Base-by-base conservation (phyloP, 1,140 invertebrate genomes). In the Drosophila guanche region DNA sequence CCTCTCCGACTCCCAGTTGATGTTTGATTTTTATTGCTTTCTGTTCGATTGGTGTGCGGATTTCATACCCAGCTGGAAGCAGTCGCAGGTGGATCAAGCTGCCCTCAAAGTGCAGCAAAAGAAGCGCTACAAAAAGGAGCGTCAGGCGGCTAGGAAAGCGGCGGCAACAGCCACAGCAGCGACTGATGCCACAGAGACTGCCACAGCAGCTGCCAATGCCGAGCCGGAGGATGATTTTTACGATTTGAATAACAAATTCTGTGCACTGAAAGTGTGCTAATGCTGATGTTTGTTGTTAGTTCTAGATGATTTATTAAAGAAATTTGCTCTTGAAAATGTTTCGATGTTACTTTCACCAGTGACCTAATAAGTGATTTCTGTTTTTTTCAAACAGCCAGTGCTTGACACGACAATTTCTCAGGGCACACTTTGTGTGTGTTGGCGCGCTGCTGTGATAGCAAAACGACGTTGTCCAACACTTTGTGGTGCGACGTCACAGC, bases 1-100 rank as follows among this genome's bases (percentile, higher is more conserved):
- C 47, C 94, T 55, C 74, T 92, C 90, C 75, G 92, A 89, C 91
- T 94, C 66, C 73, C 90, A 27, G 91, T 90, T 79, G 77, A 95
- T 52, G 89, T 93, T 56, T 77, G 90, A 88, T 45, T 93, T 71
- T 76, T 93, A 90, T 65, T 61, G 68, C 22, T 89, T 47, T 43
- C 63, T 89, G n/a, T 73, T 46, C 23, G 83, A 80, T 50, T 91
- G 78, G 75, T 92, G 74, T 43, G 66, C 37, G 0, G n/a, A 52
- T 2, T 91, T 84, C 33, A 50, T 91, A 10, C 88, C 88, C 1
- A 29, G 46, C 5, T 88, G 90, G 88, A 90, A 91, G 14, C 46
- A 62, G 6, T n/a, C 60, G 0, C 40, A 66, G 41, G 53, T 40
- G n/a, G 51, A 68, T 14, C 43, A 62, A 23, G 41, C 66, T 0